Evolutionary conservation across 1,140 invertebrate species (phyloP), one percentile per base, ranked within the genome.

Genomic region (Drosophila melanica): DNA sequence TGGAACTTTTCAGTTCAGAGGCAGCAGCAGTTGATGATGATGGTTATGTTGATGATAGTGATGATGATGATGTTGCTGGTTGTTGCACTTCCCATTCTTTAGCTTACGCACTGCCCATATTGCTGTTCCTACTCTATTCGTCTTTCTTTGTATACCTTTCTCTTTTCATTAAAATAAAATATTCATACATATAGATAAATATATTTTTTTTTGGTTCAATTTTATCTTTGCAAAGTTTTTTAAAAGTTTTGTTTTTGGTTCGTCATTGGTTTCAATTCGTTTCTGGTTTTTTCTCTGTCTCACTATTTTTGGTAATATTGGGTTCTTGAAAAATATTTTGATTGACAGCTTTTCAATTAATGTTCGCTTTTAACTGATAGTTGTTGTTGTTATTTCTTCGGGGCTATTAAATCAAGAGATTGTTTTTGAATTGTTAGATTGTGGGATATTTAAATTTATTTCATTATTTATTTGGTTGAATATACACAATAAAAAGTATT

Each of bases 161-260:
- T 53, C 66, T 64, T 72, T 72, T 81, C 66, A 77, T 67, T 71
- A 45, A 62, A 35, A 10, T 0, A 7, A 27, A 27, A 27, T 27
- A 27, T 7, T 7, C 1, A 27, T 27, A 10, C 9, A 35, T 35
- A 35, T 35, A 35, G 3, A 33, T 8, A 9, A 0, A 33, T 20
- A 35, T 18, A 45, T 39, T 18, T 39, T 45, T 18, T 20, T 69
- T 30, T 23, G 11, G 30, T 51, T 62, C 37, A 71, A 75, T 57
- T 71, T 48, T 69, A 64, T 44, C 50, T 54, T 59, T 66, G 51
- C 54, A 53, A 75, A 85, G 67, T 86, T 86, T 58, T 20, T 44
- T 54, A 39, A 59, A 79, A 67, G 62, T 80, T 77, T 59, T 45
- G 45, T 57, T 50, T 75, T 63, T 47, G 42, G 51, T 76, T 71